phyloP scores from a whole-genome alignment of 2,797 vertebrate genomes.

The Sardinella longiceps region DNA sequence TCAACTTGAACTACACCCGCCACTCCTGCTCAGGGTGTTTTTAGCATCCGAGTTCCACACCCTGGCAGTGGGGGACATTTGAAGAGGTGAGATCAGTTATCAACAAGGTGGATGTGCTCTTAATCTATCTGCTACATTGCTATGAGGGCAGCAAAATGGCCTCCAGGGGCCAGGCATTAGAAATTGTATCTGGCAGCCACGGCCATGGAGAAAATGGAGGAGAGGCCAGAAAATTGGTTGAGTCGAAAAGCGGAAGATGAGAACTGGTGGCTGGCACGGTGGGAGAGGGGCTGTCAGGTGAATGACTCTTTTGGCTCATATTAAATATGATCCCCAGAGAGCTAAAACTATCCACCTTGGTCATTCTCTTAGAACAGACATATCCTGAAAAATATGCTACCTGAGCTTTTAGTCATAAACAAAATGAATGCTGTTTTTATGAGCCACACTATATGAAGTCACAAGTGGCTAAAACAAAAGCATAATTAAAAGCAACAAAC shows the following conservation, averaged over 20 bases:
- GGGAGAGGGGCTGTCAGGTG: neutral
- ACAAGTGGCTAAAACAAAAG: neutral
- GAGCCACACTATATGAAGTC: neutral
- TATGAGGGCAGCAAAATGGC: neutral
- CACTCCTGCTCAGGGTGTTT: neutral
- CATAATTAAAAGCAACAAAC: neutral
- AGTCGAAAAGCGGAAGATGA: neutral
- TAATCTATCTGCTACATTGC: slow-evolving; percentile 13
- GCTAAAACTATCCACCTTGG: neutral
- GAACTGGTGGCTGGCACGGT: neutral
- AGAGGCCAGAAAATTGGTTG: slow-evolving; percentile 10
- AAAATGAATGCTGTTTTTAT: neutral
- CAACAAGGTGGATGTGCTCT: neutral
- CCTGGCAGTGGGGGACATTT: neutral
- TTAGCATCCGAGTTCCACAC: neutral
- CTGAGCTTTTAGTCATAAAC: neutral
- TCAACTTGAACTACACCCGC: too few relatives aligned
- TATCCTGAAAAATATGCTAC: neutral
- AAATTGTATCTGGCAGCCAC: slow-evolving; percentile 3
- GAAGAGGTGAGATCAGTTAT: neutral
- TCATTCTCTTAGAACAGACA: neutral
- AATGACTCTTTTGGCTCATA: neutral
- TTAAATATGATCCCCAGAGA: neutral
- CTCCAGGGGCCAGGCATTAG: neutral
- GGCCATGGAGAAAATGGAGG: neutral